Percentiles rank a stretch among this genome's conserved stretches.
Conservation (phyloP, 2,113 vertebrate species). For the Brienomyrus longianalis region DNA sequence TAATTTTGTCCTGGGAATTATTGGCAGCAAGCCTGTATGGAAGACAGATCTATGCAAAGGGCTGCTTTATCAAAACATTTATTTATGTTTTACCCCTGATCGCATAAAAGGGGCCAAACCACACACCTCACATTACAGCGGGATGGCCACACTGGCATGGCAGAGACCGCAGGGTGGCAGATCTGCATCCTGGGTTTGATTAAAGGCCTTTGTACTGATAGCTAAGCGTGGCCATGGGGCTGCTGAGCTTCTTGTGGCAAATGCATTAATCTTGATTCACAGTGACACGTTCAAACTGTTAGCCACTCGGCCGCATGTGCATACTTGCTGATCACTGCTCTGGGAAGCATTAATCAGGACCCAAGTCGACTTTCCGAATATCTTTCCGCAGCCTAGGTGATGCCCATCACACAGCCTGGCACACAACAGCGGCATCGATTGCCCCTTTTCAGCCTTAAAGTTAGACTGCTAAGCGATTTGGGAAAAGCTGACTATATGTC, state of each 20-base stretch:
- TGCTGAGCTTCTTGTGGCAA: not conserved
- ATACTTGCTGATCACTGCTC: not conserved
- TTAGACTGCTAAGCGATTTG: not conserved
- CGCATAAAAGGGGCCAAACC: not conserved
- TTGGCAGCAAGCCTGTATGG: not conserved
- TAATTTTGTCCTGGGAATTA: not conserved
- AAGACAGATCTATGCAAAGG: not conserved
- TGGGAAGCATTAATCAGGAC: not conserved
- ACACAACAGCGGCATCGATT: not conserved
- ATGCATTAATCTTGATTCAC: slow-evolving; percentile 1
- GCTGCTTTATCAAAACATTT: not conserved
- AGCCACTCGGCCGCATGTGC: not conserved
- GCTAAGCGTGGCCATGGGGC: not conserved
- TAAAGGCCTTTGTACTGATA: not conserved
- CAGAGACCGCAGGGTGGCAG: not conserved
- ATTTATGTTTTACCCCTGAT: not conserved
- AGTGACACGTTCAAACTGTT: not conserved
- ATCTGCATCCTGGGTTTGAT: not conserved
- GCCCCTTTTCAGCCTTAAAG: not conserved
- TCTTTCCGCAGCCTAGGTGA: not conserved
- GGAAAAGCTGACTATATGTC: not conserved
- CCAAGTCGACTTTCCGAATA: not conserved
- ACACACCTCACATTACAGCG: not conserved
- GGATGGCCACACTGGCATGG: not conserved
- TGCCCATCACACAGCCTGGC: not conserved